Conservation (phyloP, 2,797 vertebrate genomes). For the Melanotaenia maccullochi region DNA sequence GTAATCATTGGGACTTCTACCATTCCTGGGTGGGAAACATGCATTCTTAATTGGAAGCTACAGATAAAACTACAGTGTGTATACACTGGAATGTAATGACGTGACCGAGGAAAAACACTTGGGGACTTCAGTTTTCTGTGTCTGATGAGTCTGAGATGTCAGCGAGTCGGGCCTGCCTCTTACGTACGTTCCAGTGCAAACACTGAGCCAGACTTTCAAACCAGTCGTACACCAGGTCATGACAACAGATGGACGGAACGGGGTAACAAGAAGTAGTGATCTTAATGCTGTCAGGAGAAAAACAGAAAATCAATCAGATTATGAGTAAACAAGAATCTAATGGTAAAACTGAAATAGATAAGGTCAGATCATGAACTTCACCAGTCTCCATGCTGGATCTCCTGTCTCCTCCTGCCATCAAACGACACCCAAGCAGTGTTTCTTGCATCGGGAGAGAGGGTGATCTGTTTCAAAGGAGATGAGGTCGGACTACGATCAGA, state of each 20-base stretch:
- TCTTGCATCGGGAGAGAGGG: slow-evolving; percentile 84
- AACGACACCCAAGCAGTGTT: slow-evolving; percentile 89
- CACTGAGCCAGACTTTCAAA: slow-evolving; percentile 88
- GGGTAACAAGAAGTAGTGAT: slow-evolving; percentile 87
- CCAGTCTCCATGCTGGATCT: slow-evolving; percentile 87
- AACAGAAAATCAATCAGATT: neutral
- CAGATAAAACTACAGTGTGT: slow-evolving; percentile 16
- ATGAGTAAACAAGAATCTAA: neutral
- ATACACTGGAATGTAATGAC: slow-evolving; percentile 52
- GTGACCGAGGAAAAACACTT: neutral
- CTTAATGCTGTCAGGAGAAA: slow-evolving; percentile 77
- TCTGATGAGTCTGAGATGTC: slow-evolving; percentile 82
- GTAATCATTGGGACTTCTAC: neutral
- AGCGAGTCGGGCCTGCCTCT: slow-evolving; percentile 81
- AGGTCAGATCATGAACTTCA: slow-evolving; percentile 30
- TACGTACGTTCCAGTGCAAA: slow-evolving; percentile 88
- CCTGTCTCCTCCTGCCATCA: slow-evolving; percentile 86
- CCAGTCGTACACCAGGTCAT: slow-evolving; percentile 88
- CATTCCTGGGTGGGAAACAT: slow-evolving; percentile 28
- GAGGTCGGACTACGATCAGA: neutral
- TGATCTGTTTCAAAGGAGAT: slow-evolving; percentile 74
- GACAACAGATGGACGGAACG: slow-evolving; percentile 86
- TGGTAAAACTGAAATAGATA: neutral
- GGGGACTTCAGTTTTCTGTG: slow-evolving; percentile 78
- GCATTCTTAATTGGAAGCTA: slow-evolving; percentile 10